These are phyloP conservation scores for Cisticola juncidis DNA, from an alignment of 2,113 vertebrate genomes.

Conservation along the genomic window DNA sequence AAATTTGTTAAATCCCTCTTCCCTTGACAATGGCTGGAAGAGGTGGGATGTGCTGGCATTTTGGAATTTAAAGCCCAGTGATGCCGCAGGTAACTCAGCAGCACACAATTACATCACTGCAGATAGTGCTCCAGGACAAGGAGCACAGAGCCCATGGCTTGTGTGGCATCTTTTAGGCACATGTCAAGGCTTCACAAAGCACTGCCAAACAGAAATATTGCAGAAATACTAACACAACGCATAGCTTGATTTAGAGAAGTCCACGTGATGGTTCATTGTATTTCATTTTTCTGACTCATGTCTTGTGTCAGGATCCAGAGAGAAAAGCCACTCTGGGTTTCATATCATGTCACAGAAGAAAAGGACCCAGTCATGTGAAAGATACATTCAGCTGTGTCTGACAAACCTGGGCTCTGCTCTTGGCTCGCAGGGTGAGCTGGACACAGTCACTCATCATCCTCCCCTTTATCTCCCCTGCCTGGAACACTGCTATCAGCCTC, in stretches of 20 bases:
- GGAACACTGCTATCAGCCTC: not conserved
- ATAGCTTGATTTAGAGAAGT: not conserved
- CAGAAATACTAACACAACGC: not conserved
- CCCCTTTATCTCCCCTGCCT: not conserved
- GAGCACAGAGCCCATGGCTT: not conserved
- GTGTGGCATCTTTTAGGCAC: not conserved
- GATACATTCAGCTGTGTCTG: not conserved
- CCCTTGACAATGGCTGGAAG: not conserved
- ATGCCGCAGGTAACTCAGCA: not conserved
- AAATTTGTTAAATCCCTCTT: not conserved
- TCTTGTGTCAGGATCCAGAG: not conserved
- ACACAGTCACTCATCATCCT: not conserved
- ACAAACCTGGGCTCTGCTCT: not conserved
- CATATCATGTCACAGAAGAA: not conserved
- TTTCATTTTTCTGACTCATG: not conserved
- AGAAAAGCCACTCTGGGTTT: not conserved
- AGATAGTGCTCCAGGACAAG: not conserved
- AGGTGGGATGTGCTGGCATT: not conserved
- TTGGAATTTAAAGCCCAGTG: not conserved
- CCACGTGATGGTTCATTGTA: not conserved
- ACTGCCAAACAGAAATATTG: not conserved
- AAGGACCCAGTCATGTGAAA: not conserved
- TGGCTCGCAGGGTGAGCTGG: rapidly evolving
- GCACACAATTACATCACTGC: not conserved
- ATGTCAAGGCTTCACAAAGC: not conserved